These are phyloP conservation scores for Tricholauxania praeusta DNA, from an alignment of 2,888 invertebrate genomes.

Conservation along the genomic window DNA sequence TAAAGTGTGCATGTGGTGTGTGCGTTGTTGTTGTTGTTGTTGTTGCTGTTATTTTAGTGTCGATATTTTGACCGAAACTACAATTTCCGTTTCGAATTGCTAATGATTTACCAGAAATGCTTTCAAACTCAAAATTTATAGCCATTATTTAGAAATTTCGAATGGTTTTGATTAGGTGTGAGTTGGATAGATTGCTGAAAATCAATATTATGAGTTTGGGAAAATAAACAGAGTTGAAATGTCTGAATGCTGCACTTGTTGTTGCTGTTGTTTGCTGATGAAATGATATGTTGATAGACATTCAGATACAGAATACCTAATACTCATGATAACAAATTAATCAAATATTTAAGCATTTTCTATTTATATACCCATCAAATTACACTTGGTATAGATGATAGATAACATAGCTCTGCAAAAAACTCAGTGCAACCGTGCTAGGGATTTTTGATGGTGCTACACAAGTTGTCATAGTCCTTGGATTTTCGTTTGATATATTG, in stretches of 20 bases:
- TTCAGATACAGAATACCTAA: too few species aligned
- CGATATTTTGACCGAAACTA: slow-evolving; percentile 25
- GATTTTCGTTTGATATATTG: too few species aligned
- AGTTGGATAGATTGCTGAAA: slow-evolving; percentile 19
- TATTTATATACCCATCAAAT: too few species aligned
- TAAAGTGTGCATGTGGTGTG: not conserved
- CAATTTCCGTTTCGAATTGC: slow-evolving; percentile 34
- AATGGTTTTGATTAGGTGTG: slow-evolving; percentile 23
- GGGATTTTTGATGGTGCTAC: too few species aligned
- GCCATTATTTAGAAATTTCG: slow-evolving; percentile 22
- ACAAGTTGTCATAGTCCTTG: too few species aligned
- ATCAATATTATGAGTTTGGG: slow-evolving; percentile 21
- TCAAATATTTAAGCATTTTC: too few species aligned
- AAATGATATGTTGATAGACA: too few species aligned
- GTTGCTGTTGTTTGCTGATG: slow-evolving; percentile 3
- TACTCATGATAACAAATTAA: too few species aligned
- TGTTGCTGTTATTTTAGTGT: slow-evolving; percentile 7
- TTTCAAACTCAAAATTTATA: slow-evolving; percentile 16
- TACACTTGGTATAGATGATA: too few species aligned
- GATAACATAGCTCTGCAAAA: too few species aligned
- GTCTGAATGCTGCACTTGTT: slow-evolving; percentile 31
- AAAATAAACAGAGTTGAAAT: slow-evolving; percentile 23
- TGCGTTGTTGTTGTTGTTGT: not conserved
- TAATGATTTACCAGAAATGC: slow-evolving; percentile 1
- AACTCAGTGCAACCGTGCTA: too few species aligned